These are phyloP conservation scores for Macaca mulatta DNA, from an alignment of 2,113 vertebrate species.

Conservation along the genomic window DNA sequence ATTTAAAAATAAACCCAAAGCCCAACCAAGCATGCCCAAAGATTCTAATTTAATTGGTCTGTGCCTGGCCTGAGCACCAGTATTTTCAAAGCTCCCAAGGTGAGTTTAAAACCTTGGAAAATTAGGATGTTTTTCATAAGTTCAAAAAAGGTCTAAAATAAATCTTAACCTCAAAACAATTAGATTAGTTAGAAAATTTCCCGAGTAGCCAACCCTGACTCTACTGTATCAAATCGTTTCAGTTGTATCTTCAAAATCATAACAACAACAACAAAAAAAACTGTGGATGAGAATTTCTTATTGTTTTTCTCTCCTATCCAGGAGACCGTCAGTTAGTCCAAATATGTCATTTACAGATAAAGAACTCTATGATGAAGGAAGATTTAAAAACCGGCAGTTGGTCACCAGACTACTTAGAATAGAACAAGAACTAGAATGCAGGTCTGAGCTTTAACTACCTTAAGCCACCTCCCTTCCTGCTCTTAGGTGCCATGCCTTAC, in stretches of 20 bases:
- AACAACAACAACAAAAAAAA: neutral
- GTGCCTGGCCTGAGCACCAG: neutral
- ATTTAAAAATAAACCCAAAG: neutral
- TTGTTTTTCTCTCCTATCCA: neutral
- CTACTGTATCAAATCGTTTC: neutral
- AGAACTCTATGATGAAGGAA: neutral
- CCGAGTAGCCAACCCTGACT: neutral
- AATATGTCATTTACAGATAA: neutral
- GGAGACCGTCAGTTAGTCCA: neutral
- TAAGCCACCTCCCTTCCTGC: neutral
- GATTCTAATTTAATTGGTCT: neutral
- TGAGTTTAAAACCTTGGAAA: neutral
- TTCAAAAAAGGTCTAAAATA: neutral
- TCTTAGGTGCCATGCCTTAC: neutral
- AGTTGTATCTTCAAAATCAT: constrained; percentile 25
- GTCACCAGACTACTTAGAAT: neutral
- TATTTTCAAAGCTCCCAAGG: neutral
- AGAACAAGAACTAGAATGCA: neutral
- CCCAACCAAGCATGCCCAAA: neutral
- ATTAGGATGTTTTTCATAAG: neutral
- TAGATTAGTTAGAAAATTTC: neutral
- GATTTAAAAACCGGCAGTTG: neutral
- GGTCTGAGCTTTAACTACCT: neutral
- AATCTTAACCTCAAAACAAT: neutral
- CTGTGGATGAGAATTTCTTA: neutral